Percentiles rank a stretch among this genome's conserved stretches.
phyloP scores from a whole-genome alignment of 2,888 invertebrate genomes.

The Thyatira batis region DNA sequence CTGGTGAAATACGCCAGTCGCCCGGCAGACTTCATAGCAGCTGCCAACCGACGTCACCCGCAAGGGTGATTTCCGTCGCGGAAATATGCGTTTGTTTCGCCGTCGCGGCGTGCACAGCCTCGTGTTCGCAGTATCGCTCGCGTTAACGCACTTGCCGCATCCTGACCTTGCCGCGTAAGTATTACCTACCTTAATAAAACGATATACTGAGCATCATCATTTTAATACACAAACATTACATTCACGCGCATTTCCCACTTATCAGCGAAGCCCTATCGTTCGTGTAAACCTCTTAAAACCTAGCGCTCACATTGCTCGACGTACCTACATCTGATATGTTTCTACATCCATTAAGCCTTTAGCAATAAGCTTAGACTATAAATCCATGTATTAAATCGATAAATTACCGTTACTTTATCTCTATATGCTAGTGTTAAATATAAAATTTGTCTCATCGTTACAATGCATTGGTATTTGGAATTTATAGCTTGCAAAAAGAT shows the following conservation, averaged over 20 bases:
- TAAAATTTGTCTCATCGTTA: too few relatives aligned
- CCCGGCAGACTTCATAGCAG: constrained; percentile 68
- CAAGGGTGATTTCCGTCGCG: constrained; percentile 51
- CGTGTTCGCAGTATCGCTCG: constrained; percentile 65
- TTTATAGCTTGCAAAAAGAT: too few relatives aligned
- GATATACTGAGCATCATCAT: not conserved
- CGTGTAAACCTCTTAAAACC: constrained; percentile 48
- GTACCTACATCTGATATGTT: constrained; percentile 40
- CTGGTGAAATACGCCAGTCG: constrained; percentile 56
- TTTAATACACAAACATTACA: not conserved
- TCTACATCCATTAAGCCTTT: constrained; percentile 31
- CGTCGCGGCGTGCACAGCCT: constrained; percentile 67
- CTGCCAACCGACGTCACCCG: constrained; percentile 68
- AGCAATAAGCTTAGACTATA: too few relatives aligned
- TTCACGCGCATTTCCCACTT: constrained; percentile 25
- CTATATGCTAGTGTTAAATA: too few relatives aligned
- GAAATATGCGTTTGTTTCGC: constrained; percentile 66
- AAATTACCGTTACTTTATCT: too few relatives aligned
- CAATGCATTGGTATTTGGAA: too few relatives aligned
- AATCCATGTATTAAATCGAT: too few relatives aligned
- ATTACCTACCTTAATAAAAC: constrained; percentile 17
- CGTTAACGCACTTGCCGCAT: constrained; percentile 64
- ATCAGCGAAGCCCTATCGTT: constrained; percentile 53
- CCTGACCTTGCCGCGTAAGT: constrained; percentile 72
- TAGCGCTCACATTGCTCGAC: constrained; percentile 37